Evolutionary conservation across 2,797 vertebrate species (phyloP), one percentile per base, ranked within the genome.

Genomic region (Dicrostonyx torquatus): DNA sequence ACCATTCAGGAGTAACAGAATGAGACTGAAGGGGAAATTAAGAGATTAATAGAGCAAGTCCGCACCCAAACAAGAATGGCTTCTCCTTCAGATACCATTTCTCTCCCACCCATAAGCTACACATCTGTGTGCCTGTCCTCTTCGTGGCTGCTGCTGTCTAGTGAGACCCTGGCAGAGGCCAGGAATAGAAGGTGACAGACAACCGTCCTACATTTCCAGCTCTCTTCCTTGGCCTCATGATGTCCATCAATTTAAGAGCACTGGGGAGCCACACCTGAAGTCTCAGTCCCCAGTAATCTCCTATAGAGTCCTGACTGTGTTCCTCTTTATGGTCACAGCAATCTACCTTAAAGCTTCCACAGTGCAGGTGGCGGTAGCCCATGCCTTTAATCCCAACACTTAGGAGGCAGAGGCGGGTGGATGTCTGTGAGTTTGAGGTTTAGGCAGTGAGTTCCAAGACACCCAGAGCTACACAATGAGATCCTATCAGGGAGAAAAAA

Each of bases 261-360:
- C 14, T 3, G 4, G 43, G 14, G 20, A 53, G 43, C 83, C 55
- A 55, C 11, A 77, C 3, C 37, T 72, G 10, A 26, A 31, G 8
- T 82, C 48, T 62, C 79, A 40, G 73, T 20, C 13, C 3, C 48
- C 48, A 50, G 37, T 55, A 66, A 77, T 34, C 86, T 62, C 85
- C 76, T n/a, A 40, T 13, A 90, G 14, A 37, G 76, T 55, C 20
- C 2, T 5, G 75, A n/a, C 62, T 15, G 2, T 22, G 5, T 37
- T 79, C 62, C 73, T 86, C 72, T 80, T 76, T 8, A 9, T 53
- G 78, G 68, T 24, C 78, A 2, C 0, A 72, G 40, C 1, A 50
- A 96, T 24, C 90, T 53, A 87, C 73, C 79, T 80, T 79, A 73
- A 92, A 89, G 50, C 37, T 76, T n/a, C 4, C 18, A n/a, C 17